phyloP scores from a whole-genome alignment of 2,888 invertebrate genomes.

The Pinctada fucata region DNA sequence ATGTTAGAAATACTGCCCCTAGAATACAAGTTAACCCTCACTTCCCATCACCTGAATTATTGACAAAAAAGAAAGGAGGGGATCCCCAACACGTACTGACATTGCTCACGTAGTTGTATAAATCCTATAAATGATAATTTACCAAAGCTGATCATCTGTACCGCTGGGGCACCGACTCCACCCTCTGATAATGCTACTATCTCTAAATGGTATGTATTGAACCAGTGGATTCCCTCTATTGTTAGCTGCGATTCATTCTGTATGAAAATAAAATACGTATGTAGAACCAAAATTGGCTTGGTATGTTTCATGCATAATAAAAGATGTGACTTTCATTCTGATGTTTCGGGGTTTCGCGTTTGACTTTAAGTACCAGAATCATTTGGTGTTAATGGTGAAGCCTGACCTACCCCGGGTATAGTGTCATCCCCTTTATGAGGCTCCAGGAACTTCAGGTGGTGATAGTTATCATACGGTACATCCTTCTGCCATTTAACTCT shows the following conservation, averaged over 20 bases:
- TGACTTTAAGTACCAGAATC: no score
- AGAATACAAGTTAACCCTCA: no score
- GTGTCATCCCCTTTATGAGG: constrained; percentile 32
- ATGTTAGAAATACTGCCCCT: no score
- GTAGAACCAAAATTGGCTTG: no score
- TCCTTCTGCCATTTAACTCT: background rate
- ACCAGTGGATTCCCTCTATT: constrained; percentile 40
- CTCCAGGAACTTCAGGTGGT: constrained; percentile 29
- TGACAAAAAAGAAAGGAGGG: no score
- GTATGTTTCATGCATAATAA: no score
- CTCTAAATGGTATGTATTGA: constrained; percentile 40
- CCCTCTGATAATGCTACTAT: constrained; percentile 41
- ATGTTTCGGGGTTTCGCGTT: no score
- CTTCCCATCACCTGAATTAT: no score
- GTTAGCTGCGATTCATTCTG: constrained; percentile 27
- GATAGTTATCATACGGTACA: background rate
- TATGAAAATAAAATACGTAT: background rate
- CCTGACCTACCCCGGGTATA: constrained; percentile 33
- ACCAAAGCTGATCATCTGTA: background rate
- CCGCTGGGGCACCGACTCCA: constrained; percentile 36
- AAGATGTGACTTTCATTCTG: no score
- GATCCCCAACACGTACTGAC: no score
- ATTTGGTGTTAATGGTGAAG: no score
- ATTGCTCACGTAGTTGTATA: no score
- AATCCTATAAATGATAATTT: background rate